A percentile compares a stretch with the other conserved stretches of the same genome.
Evolutionary conservation across 2,888 invertebrate species (phyloP).

Genomic region (Ametastegia equiseti): DNA sequence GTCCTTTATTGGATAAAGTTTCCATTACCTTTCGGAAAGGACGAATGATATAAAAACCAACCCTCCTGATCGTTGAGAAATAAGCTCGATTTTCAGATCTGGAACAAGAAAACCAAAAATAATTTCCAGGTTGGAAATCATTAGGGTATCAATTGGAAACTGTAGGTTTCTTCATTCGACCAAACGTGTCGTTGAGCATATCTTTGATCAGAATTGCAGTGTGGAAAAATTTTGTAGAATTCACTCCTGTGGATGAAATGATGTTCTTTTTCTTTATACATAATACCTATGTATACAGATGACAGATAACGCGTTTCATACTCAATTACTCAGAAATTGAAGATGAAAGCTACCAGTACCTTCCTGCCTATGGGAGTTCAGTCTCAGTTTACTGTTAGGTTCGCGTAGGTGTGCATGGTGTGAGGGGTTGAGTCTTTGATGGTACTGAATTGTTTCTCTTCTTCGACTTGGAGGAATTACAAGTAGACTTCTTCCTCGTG

Average conservation of each 20-base stretch:
- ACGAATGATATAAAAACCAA: too few species aligned
- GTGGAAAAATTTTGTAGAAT: not conserved
- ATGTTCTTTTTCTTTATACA: not conserved
- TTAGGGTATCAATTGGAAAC: too few species aligned
- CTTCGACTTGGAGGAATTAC: constrained; percentile 7
- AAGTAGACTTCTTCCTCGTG: not conserved
- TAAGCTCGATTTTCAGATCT: too few species aligned
- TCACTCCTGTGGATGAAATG: not conserved
- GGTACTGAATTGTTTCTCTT: constrained; percentile 24
- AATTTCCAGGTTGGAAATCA: too few species aligned
- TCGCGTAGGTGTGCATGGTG: not conserved
- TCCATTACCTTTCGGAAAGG: too few species aligned
- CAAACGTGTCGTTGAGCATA: too few species aligned
- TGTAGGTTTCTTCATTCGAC: too few species aligned
- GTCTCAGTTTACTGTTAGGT: constrained; percentile 16
- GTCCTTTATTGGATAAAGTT: too few species aligned
- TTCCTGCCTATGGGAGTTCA: not conserved
- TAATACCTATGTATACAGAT: not conserved
- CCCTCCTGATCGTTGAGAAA: too few species aligned
- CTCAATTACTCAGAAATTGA: constrained; percentile 19
- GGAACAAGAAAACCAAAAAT: too few species aligned
- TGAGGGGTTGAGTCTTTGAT: constrained; percentile 14
- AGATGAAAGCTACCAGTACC: constrained; percentile 26
- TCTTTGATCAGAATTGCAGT: too few species aligned
- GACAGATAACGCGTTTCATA: constrained; percentile 5